Conservation (phyloP, 2,113 vertebrate species). For the Psephotus haematonotus region DNA sequence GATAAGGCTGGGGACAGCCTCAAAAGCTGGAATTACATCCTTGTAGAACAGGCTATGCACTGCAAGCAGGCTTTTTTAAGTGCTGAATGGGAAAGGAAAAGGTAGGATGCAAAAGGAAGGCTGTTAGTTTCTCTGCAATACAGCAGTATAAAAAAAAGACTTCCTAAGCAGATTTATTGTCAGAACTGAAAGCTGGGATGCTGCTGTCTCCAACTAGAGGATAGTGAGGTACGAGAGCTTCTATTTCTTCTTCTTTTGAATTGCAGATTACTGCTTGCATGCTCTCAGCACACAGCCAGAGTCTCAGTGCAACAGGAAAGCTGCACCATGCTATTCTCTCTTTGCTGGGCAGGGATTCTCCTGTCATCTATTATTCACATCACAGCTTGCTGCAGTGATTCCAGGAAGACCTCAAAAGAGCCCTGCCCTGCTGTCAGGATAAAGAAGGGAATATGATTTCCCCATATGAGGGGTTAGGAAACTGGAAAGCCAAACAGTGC, state of each 20-base stretch:
- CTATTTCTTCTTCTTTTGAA: background rate
- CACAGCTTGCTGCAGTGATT: conserved; percentile 17
- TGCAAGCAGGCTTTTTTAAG: background rate
- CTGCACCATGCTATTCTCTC: background rate
- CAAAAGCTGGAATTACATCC: background rate
- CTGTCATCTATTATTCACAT: conserved; percentile 30
- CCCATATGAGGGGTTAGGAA: background rate
- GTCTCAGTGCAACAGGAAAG: background rate
- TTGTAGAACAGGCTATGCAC: background rate
- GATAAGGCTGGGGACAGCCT: background rate
- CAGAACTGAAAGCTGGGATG: background rate
- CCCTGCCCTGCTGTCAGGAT: background rate
- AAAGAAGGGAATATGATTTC: background rate
- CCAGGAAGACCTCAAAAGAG: background rate
- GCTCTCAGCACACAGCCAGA: background rate
- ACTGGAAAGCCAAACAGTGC: background rate
- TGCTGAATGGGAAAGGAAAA: background rate
- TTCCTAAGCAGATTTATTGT: background rate
- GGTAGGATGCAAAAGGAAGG: background rate
- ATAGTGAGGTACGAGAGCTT: background rate
- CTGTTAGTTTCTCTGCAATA: background rate
- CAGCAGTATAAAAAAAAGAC: background rate
- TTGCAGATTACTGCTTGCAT: background rate
- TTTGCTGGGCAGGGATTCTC: background rate
- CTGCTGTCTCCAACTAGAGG: background rate